Evolutionary conservation across 2,888 invertebrate species (phyloP).

Genomic region (Hoplodrina blanda): DNA sequence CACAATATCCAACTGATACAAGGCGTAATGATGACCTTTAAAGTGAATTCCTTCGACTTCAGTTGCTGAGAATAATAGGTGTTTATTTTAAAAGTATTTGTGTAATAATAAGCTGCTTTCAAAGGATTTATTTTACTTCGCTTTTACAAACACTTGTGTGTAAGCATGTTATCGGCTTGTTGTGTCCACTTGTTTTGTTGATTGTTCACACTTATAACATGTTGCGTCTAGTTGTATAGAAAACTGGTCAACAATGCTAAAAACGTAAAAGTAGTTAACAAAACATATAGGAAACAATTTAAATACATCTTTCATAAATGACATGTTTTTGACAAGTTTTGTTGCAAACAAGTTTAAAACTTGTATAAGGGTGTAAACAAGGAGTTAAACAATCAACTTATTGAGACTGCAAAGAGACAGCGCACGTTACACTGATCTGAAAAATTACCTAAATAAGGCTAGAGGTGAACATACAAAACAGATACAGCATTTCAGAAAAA

Average conservation of each 20-base stretch:
- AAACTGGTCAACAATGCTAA: neutral
- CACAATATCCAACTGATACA: constrained; percentile 7
- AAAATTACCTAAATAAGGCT: neutral
- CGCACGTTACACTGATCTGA: neutral
- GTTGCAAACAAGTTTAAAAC: too few relatives aligned
- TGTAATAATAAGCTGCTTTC: neutral
- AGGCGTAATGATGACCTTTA: constrained; percentile 18
- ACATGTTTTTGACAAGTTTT: neutral
- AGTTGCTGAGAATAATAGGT: neutral
- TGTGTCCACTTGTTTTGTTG: too few relatives aligned
- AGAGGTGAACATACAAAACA: neutral
- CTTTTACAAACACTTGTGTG: neutral
- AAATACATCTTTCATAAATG: neutral
- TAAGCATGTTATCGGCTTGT: neutral
- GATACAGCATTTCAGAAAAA: constrained; percentile 7
- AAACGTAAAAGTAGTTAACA: neutral
- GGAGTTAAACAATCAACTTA: too few relatives aligned
- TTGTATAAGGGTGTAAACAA: too few relatives aligned
- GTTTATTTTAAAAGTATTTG: constrained; percentile 5
- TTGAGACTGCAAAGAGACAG: too few relatives aligned
- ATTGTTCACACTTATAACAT: too few relatives aligned
- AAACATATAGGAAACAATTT: neutral
- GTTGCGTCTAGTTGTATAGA: too few relatives aligned
- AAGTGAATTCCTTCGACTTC: constrained; percentile 7
- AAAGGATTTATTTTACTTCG: neutral